These are phyloP conservation scores for Saguinus midas DNA, from an alignment of 2,113 vertebrate species.

Conservation along the genomic window DNA sequence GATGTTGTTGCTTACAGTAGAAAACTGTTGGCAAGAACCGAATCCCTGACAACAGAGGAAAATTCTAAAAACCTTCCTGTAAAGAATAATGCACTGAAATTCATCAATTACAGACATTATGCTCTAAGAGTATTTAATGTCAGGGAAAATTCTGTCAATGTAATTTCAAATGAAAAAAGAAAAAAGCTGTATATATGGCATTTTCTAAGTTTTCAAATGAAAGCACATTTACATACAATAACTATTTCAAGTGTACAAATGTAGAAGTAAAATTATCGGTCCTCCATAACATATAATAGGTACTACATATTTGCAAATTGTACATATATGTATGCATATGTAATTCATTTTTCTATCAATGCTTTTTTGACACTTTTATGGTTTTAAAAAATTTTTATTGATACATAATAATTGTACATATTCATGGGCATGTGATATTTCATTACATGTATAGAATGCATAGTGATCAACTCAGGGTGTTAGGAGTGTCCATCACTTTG, in stretches of 20 bases:
- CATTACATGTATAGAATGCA: neutral
- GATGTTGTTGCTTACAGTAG: neutral
- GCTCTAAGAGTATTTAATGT: neutral
- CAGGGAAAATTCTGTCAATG: neutral
- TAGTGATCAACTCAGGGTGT: neutral
- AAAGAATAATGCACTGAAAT: slow-evolving; percentile 7
- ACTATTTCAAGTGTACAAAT: neutral
- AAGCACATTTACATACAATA: neutral
- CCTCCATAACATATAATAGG: neutral
- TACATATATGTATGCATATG: neutral
- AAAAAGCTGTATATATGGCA: neutral
- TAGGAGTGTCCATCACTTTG: neutral
- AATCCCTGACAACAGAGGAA: neutral
- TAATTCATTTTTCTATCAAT: slow-evolving; percentile 7
- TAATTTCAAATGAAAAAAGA: slow-evolving; percentile 25
- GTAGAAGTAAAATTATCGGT: neutral
- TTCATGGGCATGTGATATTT: neutral
- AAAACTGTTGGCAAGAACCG: neutral
- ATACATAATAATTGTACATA: neutral
- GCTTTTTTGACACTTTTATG: neutral
- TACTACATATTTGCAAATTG: slow-evolving; percentile 17
- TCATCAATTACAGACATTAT: neutral
- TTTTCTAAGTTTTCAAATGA: slow-evolving; percentile 6
- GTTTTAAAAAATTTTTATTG: neutral
- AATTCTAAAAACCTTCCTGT: slow-evolving; percentile 10